Base-by-base conservation (phyloP, 1,140 invertebrate species). In the Sitodiplosis mosellana region DNA sequence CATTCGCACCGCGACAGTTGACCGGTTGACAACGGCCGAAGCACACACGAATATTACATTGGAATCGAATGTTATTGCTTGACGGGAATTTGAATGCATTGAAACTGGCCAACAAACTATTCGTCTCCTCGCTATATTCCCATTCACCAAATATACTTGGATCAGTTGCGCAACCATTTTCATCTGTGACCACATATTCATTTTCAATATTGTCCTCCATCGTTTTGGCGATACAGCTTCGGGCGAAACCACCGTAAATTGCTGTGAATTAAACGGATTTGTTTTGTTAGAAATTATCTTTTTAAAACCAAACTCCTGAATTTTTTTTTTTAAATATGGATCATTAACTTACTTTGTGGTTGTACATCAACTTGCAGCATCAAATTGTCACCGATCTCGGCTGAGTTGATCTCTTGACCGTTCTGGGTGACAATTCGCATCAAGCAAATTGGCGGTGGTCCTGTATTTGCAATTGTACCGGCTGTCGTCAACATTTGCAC, bases 71-170 rank as follows among this genome's bases (percentile, higher is more conserved):
- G 59, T 90, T 92, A 56, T 92, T 89, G 56, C 86, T 89, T 50
- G 83, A 87, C 0, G 89, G 90, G 75, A 95, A 95, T 63, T 95
- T 94, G 63, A 95, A 95, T 4, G 89, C 90, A 61, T 91, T 91
- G 61, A 95, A 93, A 50, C 80, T 77, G 37, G 88, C 88, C 57
- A 83, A 69, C 18, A 94, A 65, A 11, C 83, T 77, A 60, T 85
- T 83, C 11, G 80, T 81, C 33, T 87, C 83, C 5, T 80, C 73
- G 58, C 87, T 85, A 52, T 87, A 80, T 53, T 87, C 80, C 89
- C 89, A 94, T 60, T 93, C 87, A 15, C 87, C 87, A 56, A 93
- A 93, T 57, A 93, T 91, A 15, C 77, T 80, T 2, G 87, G 82
- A 68, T 93, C 89, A 0, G 86, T 91, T 14, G 89, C 87, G 57